Conservation (phyloP, 2,888 invertebrate species). For the Brachypterus glaber region DNA sequence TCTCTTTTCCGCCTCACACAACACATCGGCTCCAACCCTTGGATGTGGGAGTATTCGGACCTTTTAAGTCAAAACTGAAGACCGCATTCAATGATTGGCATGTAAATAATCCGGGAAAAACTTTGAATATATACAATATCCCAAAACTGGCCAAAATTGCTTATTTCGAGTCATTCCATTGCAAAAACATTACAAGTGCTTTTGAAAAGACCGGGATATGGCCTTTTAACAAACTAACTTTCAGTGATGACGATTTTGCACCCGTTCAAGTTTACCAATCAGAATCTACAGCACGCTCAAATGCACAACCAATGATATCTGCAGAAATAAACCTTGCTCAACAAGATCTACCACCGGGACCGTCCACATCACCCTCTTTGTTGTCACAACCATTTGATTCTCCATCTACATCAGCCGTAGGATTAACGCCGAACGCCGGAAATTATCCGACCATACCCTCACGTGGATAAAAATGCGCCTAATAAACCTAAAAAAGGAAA, state of each 20-base stretch:
- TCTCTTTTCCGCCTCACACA: conserved; percentile 15
- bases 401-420: background rate
- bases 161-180: conserved; percentile 13
- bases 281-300: conserved; percentile 1
- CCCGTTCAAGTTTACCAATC: conserved; percentile 8
- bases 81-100: conserved; percentile 13
- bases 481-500: background rate
- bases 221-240: conserved; percentile 16
- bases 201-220: conserved; percentile 22
- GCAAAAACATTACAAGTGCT: conserved; percentile 16
- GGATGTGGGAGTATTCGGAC: conserved; percentile 16
- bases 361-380: background rate
- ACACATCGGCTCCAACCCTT: conserved; percentile 15
- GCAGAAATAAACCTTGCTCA: background rate
- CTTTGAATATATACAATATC: conserved; percentile 19
- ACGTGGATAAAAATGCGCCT: background rate
- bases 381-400: background rate
- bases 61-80: conserved; percentile 12
- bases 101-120: conserved; percentile 20
- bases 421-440: conserved; percentile 3
- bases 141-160: conserved; percentile 10
- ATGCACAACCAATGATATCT: background rate
- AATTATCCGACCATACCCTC: background rate
- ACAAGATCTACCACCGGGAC: background rate
- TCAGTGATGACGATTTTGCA: conserved; percentile 16